Base-by-base conservation (phyloP, 2,888 invertebrate species). In the Rosalia funebris region DNA sequence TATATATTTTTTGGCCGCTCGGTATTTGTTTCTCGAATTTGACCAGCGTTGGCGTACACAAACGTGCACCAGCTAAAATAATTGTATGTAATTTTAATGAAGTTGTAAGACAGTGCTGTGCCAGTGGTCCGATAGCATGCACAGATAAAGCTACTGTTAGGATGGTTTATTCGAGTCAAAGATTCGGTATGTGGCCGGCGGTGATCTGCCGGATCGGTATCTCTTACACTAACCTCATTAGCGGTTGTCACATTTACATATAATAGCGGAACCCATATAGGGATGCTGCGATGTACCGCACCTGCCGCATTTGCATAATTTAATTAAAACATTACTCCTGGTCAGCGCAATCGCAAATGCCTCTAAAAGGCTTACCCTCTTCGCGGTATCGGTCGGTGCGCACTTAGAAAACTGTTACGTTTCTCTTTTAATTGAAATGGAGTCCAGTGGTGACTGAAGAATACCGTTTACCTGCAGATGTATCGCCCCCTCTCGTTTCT, bases 171-270 rank as follows among this genome's bases (percentile, higher is more conserved):
- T 63, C 64, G 59, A 54, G 37, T 44, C 32, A 45, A 60, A 55
- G 61, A 61, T 69, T 63, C 63, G 69, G 70, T 70, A 69, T 71
- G 69, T 68, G 68, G 60, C 61, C 63, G 60, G 66, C 68, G 68
- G 67, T 63, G 64, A 69, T 66, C 68, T 67, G 65, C 63, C 67
- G 72, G 72, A 71, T 73, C 72, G 64, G 65, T 72, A 73, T 75
- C 72, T 69, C 71, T 66, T 72, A 57, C 66, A 59, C 64, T 68
- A 69, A 68, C 71, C 74, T 76, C 75, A 76, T 76, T 76, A 76
- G 73, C 75, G 73, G 73, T 72, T 75, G 75, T 75, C 75, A 71
- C 73, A 76, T 76, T 76, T 76, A 74, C 76, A 76, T 74, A 74
- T 74, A 74, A 74, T 74, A 66, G 71, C 69, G 52, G 57, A 54